Base-by-base conservation (phyloP, 2,113 vertebrate genomes). In the Grammomys dolichurus region DNA sequence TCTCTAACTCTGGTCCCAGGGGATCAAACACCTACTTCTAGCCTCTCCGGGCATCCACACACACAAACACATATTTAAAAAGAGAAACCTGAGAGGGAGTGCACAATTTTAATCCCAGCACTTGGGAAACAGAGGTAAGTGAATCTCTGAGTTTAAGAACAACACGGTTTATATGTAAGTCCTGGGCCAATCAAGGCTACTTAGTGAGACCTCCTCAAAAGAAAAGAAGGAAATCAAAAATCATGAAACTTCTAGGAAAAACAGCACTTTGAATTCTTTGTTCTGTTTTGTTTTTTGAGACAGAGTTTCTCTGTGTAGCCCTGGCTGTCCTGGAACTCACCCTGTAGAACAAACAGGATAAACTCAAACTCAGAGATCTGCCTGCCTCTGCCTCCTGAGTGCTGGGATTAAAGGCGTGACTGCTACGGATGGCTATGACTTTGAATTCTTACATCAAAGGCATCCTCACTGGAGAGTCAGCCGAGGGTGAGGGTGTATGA, bases 1-100 rank as follows among this genome's bases (percentile, higher is more conserved):
- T 58, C 54, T n/a, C 20, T n/a, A 58, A 81, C 33, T 81, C 33
- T 81, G 20, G 20, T 40, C 54, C 78, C 36, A 40, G 54, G 56
- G 22, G 12, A 82, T 60, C 54, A 7, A 81, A 82, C 36, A 16
- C 22, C 80, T 24, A 58, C 78, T 81, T 58, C 33, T 7, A 56
- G 51, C 77, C 28, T 20, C 77, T 7, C 12, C 0, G 0, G 1
- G 48, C 48, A 33, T 13, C 16, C 28, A 9, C 3, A 19, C 17
- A n/a, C 51, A 58, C 11, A 33, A 3, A 24, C 33, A 11, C 51
- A n/a, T 48, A 33, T 14, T 46, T 43, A 76, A 48, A 46, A 76
- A 46, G 26, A 26, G 26, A 19, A 26, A 51, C 28, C 24, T 48
- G 46, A 48, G 13, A 48, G 43, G 26, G 10, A 46, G 73, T 58